Evolutionary conservation across 2,888 invertebrate species (phyloP).

Genomic region (Dinocampus coccinellae): DNA sequence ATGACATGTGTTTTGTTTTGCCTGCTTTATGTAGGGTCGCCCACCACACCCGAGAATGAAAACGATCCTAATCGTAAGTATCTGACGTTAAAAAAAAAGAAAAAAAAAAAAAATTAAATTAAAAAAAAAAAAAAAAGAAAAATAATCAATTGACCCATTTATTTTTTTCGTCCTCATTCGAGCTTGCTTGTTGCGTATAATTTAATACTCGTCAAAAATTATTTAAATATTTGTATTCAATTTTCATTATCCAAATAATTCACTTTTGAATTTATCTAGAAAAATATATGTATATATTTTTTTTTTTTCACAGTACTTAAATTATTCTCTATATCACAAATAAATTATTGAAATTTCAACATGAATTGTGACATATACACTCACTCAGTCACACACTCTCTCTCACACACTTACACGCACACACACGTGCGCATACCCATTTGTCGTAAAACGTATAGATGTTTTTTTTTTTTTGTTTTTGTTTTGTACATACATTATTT

Average conservation of each 20-base stretch:
- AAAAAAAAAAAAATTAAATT: background rate
- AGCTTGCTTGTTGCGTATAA: background rate
- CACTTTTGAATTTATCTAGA: too few species aligned
- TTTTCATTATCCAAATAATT: too few species aligned
- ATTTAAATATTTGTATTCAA: too few species aligned
- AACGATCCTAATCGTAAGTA: conserved; percentile 72
- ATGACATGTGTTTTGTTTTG: conserved; percentile 69
- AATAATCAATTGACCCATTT: background rate
- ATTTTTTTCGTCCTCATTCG: background rate
- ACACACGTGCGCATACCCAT: too few species aligned
- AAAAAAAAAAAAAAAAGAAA: conserved; percentile 17
- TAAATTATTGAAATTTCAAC: too few species aligned
- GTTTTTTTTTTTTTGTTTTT: background rate
- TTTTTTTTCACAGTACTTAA: too few species aligned
- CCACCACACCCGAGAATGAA: conserved; percentile 71
- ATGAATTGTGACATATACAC: too few species aligned
- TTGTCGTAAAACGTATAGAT: too few species aligned
- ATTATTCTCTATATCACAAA: too few species aligned
- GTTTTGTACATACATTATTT: background rate
- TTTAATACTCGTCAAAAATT: background rate
- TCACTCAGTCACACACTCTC: too few species aligned
- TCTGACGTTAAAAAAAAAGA: conserved; percentile 48
- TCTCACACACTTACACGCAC: too few species aligned
- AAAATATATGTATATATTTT: too few species aligned
- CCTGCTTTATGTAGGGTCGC: conserved; percentile 70